Evolutionary conservation across 2,888 invertebrate genomes (phyloP).

Genomic region (Nomada flava): DNA sequence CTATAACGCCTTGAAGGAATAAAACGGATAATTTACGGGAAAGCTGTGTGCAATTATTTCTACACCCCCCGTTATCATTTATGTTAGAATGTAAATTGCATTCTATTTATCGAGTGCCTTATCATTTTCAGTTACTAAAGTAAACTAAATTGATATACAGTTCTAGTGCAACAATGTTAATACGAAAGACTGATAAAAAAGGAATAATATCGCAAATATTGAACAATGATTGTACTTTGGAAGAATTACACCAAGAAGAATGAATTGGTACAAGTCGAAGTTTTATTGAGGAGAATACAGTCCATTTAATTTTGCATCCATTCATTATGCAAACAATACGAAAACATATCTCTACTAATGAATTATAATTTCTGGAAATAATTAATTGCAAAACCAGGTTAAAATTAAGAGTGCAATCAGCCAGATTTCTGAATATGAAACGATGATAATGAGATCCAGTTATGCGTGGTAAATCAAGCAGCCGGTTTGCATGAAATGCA

Average conservation of each 20-base stretch:
- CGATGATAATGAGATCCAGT: not conserved
- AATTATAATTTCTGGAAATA: conserved; percentile 5
- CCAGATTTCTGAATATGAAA: not conserved
- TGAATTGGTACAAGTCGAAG: no score
- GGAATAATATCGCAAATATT: no score
- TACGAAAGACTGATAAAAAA: no score
- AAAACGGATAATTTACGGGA: conserved; percentile 79
- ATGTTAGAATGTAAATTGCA: not conserved
- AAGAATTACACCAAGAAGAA: no score
- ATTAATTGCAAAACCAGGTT: not conserved
- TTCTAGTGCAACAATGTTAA: no score
- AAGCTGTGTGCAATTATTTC: conserved; percentile 40
- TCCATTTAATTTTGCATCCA: not conserved
- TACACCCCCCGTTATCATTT: not conserved
- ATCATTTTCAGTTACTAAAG: no score
- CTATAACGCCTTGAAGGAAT: conserved; percentile 81
- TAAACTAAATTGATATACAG: no score
- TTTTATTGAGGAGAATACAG: not conserved
- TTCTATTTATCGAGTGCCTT: not conserved
- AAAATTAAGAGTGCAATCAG: not conserved
- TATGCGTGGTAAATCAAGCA: not conserved
- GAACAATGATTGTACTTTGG: no score
- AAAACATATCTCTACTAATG: not conserved
- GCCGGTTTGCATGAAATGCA: not conserved
- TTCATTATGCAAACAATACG: not conserved